phyloP scores from a whole-genome alignment of 2,113 vertebrate genomes.

The Cyprinodon brontotheroides region DNA sequence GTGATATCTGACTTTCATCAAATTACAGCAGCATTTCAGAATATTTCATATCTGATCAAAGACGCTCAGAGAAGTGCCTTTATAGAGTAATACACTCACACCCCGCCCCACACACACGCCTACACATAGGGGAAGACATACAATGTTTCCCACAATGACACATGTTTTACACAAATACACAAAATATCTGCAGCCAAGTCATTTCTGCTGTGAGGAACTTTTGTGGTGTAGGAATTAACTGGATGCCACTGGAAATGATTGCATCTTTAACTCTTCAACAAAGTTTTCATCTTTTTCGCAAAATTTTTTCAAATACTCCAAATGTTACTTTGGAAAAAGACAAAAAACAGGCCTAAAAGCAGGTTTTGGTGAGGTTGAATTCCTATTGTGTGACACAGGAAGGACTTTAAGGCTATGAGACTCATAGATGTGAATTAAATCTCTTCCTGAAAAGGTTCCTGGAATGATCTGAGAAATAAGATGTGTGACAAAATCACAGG shows the following conservation, averaged over 20 bases:
- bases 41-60: conserved; percentile 94
- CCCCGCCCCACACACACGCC: conserved; percentile 3
- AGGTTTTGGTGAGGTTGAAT: conserved; percentile 25
- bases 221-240: conserved; percentile 16
- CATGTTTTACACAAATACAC: neutral
- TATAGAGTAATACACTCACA: conserved; percentile 8
- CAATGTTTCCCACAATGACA: neutral
- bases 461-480: conserved; percentile 41
- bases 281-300: conserved; percentile 50
- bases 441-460: conserved; percentile 44
- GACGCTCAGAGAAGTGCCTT: conserved; percentile 57
- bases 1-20: conserved; percentile 91
- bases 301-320: conserved; percentile 56
- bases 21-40: conserved; percentile 90
- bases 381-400: conserved; percentile 20
- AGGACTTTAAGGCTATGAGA: conserved; percentile 29
- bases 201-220: conserved; percentile 25
- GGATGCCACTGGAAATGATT: conserved; percentile 37
- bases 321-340: conserved; percentile 49
- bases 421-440: conserved; percentile 43
- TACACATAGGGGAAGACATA: conserved; percentile 1
- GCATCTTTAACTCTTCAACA: conserved; percentile 47
- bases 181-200: conserved; percentile 5
- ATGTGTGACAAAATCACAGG: conserved; percentile 30
- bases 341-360: conserved; percentile 24